phyloP scores from a whole-genome alignment of 53 echinoderm and acorn worm genomes.

The Stichopus horrens region DNA sequence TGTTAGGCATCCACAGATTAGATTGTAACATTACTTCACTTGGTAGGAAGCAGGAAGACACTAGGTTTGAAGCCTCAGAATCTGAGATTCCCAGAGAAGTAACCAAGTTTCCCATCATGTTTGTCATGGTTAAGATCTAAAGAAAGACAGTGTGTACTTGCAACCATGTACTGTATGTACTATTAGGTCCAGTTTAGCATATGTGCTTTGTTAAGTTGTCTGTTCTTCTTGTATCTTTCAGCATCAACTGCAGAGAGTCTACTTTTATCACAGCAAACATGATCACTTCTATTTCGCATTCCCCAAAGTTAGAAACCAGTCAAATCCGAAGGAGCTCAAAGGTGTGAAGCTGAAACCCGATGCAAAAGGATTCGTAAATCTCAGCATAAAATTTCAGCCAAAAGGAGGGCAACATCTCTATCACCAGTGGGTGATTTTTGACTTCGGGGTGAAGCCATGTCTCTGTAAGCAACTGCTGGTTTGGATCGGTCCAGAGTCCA shows the following conservation, averaged over 20 bases:
- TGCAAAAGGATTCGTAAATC: background rate
- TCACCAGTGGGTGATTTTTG: conserved; percentile 15
- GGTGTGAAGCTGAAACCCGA: background rate
- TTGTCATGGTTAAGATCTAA: no score
- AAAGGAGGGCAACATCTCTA: background rate
- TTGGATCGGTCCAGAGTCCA: background rate
- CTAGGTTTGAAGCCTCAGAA: no score
- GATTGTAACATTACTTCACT: no score
- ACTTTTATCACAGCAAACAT: background rate
- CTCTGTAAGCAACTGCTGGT: conserved; percentile 14
- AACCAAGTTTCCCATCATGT: no score
- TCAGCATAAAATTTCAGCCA: background rate
- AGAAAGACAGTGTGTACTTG: no score
- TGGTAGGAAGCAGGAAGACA: no score
- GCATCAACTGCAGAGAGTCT: background rate
- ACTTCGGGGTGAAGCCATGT: background rate
- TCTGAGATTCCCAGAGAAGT: no score
- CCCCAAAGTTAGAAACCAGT: background rate
- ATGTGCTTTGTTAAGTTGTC: no score
- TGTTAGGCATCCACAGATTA: no score
- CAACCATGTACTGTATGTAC: no score
- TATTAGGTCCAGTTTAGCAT: no score
- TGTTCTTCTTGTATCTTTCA: background rate
- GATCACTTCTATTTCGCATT: background rate
- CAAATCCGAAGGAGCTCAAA: background rate